Base-by-base conservation (phyloP, 2,113 vertebrate species). In the Zosterops lateralis region DNA sequence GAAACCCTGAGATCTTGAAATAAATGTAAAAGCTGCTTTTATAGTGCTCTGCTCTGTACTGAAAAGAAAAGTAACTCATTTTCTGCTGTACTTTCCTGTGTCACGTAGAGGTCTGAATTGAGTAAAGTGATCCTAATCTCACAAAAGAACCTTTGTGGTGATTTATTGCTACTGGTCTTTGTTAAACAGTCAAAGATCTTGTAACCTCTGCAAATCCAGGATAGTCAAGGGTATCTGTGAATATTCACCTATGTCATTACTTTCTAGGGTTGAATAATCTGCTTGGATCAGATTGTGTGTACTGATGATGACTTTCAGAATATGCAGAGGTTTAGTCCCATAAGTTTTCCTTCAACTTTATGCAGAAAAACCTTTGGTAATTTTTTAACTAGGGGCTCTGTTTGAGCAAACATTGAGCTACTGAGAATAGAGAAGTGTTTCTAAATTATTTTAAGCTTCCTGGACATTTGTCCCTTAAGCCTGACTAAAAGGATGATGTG, bases 11-110 rank as follows among this genome's bases (percentile, higher is more conserved):
- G 81, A 96, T 95, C 53, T 70, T 48, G 48, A 81, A 92, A 90
- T 87, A 86, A 90, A 92, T 93, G 74, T 94, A 92, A 95, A 94
- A 94, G 91, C 89, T 96, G 75, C 90, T 95, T 96, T 95, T 95
- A 89, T 94, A 96, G 65, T 94, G 64, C 78, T 71, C 60, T 84
- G 78, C 25, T 84, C 65, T 92, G 75, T 60, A 51, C 80, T 66
- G 74, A 94, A 88, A 89, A 83, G 78, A 68, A 80, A 94, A 96
- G 80, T 44, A 94, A 77, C 67, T 96, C 85, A 76, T 91, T 81
- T 86, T 95, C 78, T 87, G 48, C 76, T 96, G 78, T 60, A 66
- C 76, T 95, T 94, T 75, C 50, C 87, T 85, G 19, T 88, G 87
- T 74, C 62, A 76, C 8, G 2, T 87, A 96, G 77, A 76, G 47